phyloP scores from a whole-genome alignment of 2,888 invertebrate genomes.

The Tiliacea aurago region DNA sequence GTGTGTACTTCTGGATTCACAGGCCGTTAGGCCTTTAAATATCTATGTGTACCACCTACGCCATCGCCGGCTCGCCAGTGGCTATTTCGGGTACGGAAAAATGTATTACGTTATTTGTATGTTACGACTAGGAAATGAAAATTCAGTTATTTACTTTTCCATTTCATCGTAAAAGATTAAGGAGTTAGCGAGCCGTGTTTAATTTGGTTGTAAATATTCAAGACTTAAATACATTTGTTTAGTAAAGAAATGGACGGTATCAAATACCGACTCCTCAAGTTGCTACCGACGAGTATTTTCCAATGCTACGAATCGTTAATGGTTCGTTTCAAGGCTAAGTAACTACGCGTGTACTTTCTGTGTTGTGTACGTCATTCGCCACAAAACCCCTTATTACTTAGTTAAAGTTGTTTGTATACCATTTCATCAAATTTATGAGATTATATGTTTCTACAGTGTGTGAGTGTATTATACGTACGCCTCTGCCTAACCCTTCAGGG shows the following conservation, averaged over 20 bases:
- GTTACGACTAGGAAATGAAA: conserved; percentile 32
- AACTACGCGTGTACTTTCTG: conserved; percentile 9
- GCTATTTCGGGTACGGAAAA: conserved; percentile 43
- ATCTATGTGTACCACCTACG: conserved; percentile 43
- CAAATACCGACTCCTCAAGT: not conserved
- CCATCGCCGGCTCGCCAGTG: conserved; percentile 21
- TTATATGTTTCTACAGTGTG: not conserved
- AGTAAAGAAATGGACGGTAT: not conserved
- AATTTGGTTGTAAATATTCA: conserved; percentile 31
- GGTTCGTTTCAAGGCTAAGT: conserved; percentile 27
- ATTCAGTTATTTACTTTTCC: conserved; percentile 23
- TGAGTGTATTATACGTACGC: no score
- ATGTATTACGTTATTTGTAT: conserved; percentile 32
- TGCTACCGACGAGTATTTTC: conserved; percentile 9
- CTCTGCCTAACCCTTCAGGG: no score
- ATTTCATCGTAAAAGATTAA: conserved; percentile 4
- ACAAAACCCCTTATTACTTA: conserved; percentile 3
- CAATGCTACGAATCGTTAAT: conserved; percentile 4
- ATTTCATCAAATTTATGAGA: not conserved
- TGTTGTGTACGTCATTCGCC: conserved; percentile 12
- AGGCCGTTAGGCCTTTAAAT: conserved; percentile 42
- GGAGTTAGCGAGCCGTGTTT: conserved; percentile 3
- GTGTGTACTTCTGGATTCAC: no score
- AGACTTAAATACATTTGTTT: not conserved
- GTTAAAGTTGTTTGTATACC: not conserved